Percentiles rank a stretch among this genome's conserved stretches.
phyloP scores from a whole-genome alignment of 2,113 vertebrate species.

The Otus sunia region DNA sequence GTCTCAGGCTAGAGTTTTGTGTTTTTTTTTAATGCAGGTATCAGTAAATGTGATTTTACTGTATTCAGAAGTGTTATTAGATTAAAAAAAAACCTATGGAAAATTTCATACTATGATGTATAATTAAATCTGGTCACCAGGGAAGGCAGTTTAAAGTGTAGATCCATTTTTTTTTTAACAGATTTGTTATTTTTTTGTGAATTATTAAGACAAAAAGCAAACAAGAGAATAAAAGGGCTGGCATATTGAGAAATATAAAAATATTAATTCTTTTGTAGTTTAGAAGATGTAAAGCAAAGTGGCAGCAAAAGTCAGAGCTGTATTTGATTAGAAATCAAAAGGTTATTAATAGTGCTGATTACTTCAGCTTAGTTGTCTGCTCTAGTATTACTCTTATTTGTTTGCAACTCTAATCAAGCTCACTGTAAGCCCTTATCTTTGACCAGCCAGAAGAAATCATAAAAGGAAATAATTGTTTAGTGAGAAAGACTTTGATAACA shows the following conservation, averaged over 20 bases:
- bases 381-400: constrained; percentile 55
- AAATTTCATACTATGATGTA: background rate
- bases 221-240: background rate
- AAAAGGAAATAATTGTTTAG: constrained; percentile 70
- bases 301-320: constrained; percentile 69
- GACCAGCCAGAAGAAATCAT: constrained; percentile 59
- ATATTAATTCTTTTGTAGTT: constrained; percentile 29
- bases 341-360: constrained; percentile 65
- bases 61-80: background rate
- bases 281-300: constrained; percentile 35
- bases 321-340: constrained; percentile 67
- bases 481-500: constrained; percentile 57
- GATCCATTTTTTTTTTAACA: background rate
- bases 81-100: background rate
- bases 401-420: constrained; percentile 64
- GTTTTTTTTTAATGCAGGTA: background rate
- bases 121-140: background rate
- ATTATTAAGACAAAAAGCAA: background rate
- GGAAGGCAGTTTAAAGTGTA: background rate
- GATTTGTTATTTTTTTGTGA: background rate
- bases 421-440: constrained; percentile 59
- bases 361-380: constrained; percentile 43
- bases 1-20: background rate
- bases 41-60: background rate
- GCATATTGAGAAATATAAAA: background rate